Conservation (phyloP, 2,797 vertebrate species). For the Gambelia wislizenii region DNA sequence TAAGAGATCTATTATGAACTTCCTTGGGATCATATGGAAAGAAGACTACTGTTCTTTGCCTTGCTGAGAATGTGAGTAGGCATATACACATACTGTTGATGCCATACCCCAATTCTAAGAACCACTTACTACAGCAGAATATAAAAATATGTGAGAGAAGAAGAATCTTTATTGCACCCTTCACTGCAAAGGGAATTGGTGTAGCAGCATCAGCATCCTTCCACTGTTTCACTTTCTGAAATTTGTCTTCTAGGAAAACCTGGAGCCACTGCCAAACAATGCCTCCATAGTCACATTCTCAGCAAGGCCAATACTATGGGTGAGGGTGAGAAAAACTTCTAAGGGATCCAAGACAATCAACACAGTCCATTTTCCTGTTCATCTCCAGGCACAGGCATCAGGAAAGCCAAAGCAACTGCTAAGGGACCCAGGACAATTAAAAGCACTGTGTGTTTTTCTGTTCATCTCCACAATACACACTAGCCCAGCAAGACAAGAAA, state of each 20-base stretch:
- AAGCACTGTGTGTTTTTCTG: too few relatives aligned
- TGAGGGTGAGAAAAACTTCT: neutral
- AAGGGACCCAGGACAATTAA: too few relatives aligned
- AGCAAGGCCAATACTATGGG: neutral
- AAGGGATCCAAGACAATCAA: neutral
- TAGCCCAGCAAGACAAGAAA: too few relatives aligned
- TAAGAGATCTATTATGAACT: neutral
- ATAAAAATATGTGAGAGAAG: neutral
- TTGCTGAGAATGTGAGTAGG: too few relatives aligned
- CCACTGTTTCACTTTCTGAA: too few relatives aligned
- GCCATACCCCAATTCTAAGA: neutral
- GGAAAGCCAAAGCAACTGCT: neutral
- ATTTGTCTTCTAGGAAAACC: neutral
- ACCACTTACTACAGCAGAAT: neutral
- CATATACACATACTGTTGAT: too few relatives aligned
- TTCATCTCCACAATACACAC: too few relatives aligned
- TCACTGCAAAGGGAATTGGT: neutral
- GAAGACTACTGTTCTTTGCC: neutral
- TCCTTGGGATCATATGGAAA: neutral
- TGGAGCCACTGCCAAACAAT: neutral
- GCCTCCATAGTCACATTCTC: neutral
- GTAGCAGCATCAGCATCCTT: neutral
- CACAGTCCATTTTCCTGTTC: neutral
- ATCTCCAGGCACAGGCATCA: neutral
- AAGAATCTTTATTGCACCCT: neutral